Evolutionary conservation across 2,797 vertebrate species (phyloP).

Genomic region (Apodemus agrarius): DNA sequence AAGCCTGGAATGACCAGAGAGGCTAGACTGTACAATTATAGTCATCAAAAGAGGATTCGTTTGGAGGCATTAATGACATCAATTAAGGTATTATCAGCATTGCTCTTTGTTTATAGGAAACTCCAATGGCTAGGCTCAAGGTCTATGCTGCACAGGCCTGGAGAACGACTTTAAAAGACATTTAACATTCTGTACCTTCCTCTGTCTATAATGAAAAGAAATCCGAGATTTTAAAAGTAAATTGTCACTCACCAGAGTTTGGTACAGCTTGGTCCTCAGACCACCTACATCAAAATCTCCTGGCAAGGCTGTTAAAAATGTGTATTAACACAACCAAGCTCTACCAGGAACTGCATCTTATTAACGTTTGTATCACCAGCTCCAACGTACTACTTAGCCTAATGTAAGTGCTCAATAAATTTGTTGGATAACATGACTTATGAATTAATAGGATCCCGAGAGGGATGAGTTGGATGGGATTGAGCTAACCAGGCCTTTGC

Average conservation of each 20-base stretch:
- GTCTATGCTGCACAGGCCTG: not conserved
- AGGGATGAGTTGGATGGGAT: constrained; percentile 52
- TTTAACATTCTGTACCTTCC: constrained; percentile 37
- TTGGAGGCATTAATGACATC: not conserved
- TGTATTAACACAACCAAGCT: not conserved
- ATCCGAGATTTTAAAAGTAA: constrained; percentile 31
- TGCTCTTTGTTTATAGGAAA: constrained; percentile 52
- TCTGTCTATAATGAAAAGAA: constrained; percentile 60
- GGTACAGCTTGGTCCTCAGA: constrained; percentile 33
- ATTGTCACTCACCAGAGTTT: constrained; percentile 34
- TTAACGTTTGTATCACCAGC: not conserved
- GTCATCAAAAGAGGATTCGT: constrained; percentile 34
- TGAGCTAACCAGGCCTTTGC: constrained; percentile 68
- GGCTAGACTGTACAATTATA: constrained; percentile 77
- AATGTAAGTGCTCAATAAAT: constrained; percentile 55
- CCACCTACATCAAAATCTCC: not conserved
- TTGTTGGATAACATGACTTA: constrained; percentile 61
- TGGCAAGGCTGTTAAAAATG: not conserved
- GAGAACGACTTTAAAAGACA: not conserved
- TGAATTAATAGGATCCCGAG: constrained; percentile 61
- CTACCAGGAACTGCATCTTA: not conserved
- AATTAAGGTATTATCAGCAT: constrained; percentile 62
- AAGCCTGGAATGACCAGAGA: constrained; percentile 62
- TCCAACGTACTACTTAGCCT: constrained; percentile 21
- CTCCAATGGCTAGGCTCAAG: constrained; percentile 6